These are phyloP conservation scores for Plutomurus gul DNA, from an alignment of 1,140 invertebrate genomes.

Conservation along the genomic window DNA sequence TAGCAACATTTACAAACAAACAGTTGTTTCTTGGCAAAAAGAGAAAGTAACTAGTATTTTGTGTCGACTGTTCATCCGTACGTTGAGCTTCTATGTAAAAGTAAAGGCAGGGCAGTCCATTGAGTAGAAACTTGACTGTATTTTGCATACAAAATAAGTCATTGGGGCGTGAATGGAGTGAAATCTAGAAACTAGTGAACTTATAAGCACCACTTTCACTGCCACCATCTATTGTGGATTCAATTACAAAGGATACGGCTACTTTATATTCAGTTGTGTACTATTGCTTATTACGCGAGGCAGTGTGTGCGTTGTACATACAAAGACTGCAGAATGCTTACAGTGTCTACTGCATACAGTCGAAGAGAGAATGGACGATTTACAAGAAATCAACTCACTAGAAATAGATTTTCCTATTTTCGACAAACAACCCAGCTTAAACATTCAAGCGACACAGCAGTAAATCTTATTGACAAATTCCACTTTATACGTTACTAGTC, in stretches of 20 bases:
- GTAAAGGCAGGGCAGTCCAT: not conserved
- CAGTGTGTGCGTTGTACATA: no score
- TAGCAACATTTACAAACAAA: not conserved
- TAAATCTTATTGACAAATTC: constrained; percentile 23
- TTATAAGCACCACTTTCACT: not conserved
- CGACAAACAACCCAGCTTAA: not conserved
- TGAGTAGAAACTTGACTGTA: not conserved
- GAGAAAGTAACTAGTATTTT: constrained; percentile 11
- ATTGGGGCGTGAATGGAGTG: not conserved
- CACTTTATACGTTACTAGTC: not conserved
- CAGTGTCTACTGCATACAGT: no score
- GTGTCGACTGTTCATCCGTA: not conserved
- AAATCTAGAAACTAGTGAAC: constrained; percentile 1
- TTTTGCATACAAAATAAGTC: constrained; percentile 15
- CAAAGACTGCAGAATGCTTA: no score
- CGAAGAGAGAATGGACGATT: no score
- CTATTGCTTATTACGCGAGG: no score
- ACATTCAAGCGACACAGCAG: not conserved
- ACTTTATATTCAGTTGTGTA: no score
- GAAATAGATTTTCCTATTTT: not conserved
- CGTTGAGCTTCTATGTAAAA: not conserved
- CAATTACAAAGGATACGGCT: no score
- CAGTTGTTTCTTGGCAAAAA: constrained; percentile 17
- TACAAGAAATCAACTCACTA: not conserved
- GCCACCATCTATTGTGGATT: no score